phyloP scores from a whole-genome alignment of 2,888 invertebrate genomes.

The Drosophila longiperda region DNA sequence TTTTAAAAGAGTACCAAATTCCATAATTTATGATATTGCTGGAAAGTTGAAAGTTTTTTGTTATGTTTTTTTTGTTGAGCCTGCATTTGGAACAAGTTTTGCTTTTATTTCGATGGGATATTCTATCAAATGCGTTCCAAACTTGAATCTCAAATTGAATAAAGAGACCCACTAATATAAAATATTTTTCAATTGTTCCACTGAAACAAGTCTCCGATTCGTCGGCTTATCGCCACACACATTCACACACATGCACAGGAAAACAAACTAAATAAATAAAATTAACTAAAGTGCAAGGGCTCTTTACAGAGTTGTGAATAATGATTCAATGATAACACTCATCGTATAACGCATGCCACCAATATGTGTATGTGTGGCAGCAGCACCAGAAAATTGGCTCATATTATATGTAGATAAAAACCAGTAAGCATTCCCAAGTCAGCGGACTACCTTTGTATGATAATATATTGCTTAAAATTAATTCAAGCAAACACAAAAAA shows the following conservation, averaged over 20 bases:
- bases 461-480: slow-evolving; percentile 1
- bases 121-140: slow-evolving; percentile 35
- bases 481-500: too few species aligned
- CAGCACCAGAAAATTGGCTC: slow-evolving; percentile 19
- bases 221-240: slow-evolving; percentile 44
- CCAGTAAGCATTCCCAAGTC: not conserved
- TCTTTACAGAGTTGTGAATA: slow-evolving; percentile 53
- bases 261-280: not conserved
- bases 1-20: slow-evolving; percentile 52
- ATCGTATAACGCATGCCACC: slow-evolving; percentile 60
- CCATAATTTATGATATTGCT: slow-evolving; percentile 65
- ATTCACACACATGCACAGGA: not conserved
- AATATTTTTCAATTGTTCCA: slow-evolving; percentile 12
- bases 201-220: slow-evolving; percentile 33
- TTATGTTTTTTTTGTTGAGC: slow-evolving; percentile 28
- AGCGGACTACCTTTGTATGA: slow-evolving; percentile 10
- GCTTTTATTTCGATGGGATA: slow-evolving; percentile 14
- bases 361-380: slow-evolving; percentile 36
- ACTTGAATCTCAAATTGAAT: slow-evolving; percentile 17
- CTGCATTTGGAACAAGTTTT: slow-evolving; percentile 63
- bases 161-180: slow-evolving; percentile 6
- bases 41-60: slow-evolving; percentile 46
- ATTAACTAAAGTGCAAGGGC: slow-evolving; percentile 40
- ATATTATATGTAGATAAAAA: slow-evolving; percentile 46
- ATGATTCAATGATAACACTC: slow-evolving; percentile 55